Evolutionary conservation across 2,797 vertebrate species (phyloP).

Genomic region (Chaunax sp.): DNA sequence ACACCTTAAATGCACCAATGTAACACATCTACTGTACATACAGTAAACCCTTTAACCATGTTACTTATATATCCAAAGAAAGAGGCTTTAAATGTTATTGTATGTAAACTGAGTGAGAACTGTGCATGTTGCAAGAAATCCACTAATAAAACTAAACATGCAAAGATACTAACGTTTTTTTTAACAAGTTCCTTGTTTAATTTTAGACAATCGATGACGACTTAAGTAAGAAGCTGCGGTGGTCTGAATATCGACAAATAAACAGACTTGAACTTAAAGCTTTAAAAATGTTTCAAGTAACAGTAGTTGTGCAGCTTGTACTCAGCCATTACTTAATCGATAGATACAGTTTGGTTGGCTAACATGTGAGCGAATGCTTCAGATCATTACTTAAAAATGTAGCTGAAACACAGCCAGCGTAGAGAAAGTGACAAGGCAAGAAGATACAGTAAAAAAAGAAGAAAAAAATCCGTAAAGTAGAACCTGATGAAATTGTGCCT

Average conservation of each 20-base stretch:
- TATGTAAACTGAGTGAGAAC: conserved; percentile 37
- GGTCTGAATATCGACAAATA: no score
- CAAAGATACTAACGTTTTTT: neutral
- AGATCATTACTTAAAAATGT: neutral
- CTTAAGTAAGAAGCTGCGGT: conserved; percentile 4
- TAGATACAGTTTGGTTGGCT: neutral
- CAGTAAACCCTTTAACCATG: conserved; percentile 39
- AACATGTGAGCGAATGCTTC: neutral
- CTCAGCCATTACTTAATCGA: neutral
- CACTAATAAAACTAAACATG: conserved; percentile 9
- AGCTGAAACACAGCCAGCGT: conserved; percentile 1
- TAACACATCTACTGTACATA: conserved; percentile 45
- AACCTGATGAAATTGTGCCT: conserved; percentile 2
- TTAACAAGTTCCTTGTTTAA: conserved; percentile 16
- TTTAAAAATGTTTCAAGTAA: neutral
- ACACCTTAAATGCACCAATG: conserved; percentile 14
- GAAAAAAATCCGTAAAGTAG: neutral
- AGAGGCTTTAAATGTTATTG: conserved; percentile 16
- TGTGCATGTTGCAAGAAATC: conserved; percentile 3
- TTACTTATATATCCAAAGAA: conserved; percentile 7
- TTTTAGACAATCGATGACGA: neutral
- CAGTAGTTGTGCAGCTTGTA: neutral
- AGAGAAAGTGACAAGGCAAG: neutral
- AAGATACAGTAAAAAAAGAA: neutral
- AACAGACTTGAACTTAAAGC: neutral